Base-by-base conservation (phyloP, 2,888 invertebrate species). In the Dasysyrphus tricinctus region DNA sequence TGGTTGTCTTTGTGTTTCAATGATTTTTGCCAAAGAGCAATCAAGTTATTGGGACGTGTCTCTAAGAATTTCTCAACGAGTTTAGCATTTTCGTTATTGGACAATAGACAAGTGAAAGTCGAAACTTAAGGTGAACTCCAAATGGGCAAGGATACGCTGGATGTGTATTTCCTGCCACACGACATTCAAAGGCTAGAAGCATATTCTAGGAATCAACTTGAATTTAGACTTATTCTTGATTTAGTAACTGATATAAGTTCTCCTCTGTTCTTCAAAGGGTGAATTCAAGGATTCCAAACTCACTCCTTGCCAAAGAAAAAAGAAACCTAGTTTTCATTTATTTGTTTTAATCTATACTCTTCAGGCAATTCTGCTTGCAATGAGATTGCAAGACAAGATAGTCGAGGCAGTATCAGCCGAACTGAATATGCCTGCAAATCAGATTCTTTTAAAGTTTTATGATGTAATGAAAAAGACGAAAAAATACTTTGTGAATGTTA, bases 301-400 rank as follows among this genome's bases (percentile, higher is more conserved):
- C 98, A 98, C 73, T 95, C 96, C 2, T 95, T 97, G 8, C 98
- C 98, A 93, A 95, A 96, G 90, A 97, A 97, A 92, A 92, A 92
- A 89, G 42, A 9, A 4, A 37, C 1, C 24, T 2, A 0, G 5
- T 9, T 9, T 6, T 32, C 3, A 6, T 14, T 5, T 11, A 39
- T 11, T 24, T 14, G 9, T n/a, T 8, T 19, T 39, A 11, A 59
- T 14, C 63, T 3, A 47, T 7, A 32, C 0, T 47, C 29, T 39
- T 0, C 92, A 97, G 97, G 97, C 96, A 0, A 94, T 98, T 87
- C 93, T 99, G 63, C 92, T 98, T 88, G 98, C 97, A 0, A 94
- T 99, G 89, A 99, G 99, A 12, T 94, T 99, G 67, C 99, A 99
- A 93, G 96, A 97, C 92, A 99, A 98, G 93, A 95, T 96, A 0